Evolutionary conservation across 1,140 invertebrate species (phyloP).

Genomic region (Drosophila burlai): DNA sequence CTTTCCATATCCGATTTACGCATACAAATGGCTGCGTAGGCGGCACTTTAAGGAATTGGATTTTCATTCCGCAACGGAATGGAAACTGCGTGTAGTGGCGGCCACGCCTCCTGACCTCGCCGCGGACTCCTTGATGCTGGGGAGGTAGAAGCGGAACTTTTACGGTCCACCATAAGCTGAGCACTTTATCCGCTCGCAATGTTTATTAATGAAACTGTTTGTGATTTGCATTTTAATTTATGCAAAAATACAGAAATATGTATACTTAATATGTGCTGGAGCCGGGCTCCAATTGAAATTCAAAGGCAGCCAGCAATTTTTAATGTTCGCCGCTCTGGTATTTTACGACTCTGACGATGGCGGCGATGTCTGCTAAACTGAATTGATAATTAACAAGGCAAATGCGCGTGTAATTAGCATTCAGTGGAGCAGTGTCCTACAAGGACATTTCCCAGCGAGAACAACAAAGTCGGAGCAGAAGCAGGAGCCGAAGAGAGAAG

Average conservation of each 20-base stretch:
- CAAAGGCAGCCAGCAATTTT: conserved; percentile 76
- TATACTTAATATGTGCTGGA: conserved; percentile 55
- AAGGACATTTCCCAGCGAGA: conserved; percentile 33
- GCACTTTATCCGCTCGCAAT: conserved; percentile 74
- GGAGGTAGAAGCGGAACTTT: conserved; percentile 33
- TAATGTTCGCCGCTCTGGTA: conserved; percentile 72
- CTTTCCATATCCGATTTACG: conserved; percentile 52
- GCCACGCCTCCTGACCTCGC: conserved; percentile 31
- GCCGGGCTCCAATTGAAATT: conserved; percentile 71
- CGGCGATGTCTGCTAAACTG: conserved; percentile 71
- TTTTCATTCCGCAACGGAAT: conserved; percentile 40
- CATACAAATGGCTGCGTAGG: conserved; percentile 31
- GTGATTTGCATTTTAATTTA: conserved; percentile 84
- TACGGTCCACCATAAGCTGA: conserved; percentile 73
- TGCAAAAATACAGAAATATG: conserved; percentile 74
- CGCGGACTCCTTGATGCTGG: not conserved
- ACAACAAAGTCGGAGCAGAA: not conserved
- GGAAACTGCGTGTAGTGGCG: conserved; percentile 38
- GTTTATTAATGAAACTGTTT: conserved; percentile 83
- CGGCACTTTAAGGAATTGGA: conserved; percentile 65
- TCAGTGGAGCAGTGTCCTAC: conserved; percentile 60
- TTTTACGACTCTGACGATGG: conserved; percentile 69
- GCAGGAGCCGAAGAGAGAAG: no score
- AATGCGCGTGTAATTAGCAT: conserved; percentile 83
- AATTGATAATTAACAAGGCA: conserved; percentile 83